Evolutionary conservation across 2,797 vertebrate genomes (phyloP), one percentile per base, ranked within the genome.

Genomic region (Sebastes vulpes): DNA sequence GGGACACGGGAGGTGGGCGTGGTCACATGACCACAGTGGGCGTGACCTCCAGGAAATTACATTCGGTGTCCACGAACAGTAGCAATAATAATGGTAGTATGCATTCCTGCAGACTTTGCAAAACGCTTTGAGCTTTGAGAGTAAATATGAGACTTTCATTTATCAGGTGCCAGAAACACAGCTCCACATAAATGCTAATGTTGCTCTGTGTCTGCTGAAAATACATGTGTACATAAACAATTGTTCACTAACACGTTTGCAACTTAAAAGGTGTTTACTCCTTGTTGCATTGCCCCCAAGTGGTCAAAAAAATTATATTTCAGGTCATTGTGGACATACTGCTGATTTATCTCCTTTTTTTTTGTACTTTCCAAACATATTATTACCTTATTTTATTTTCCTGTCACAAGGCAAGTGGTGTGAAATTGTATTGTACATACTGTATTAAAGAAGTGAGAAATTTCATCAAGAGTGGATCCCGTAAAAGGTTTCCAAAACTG

Each of bases 401-500:
- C 28, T 35, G 31, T 56, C 14, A 60, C 56, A 32, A 12, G 14
- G 31, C 14, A 23, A 61, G n/a, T 16, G 16, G 5, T 53, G 46
- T 50, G 4, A 32, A 65, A n/a, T n/a, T 71, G 9, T 65, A 16
- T 21, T 73, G 9, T 65, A 16, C 18, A 21, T 38, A 38, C 28
- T 35, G 50, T 56, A 52, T 53, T 56, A 53, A 42, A 76, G 25
- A 66, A 48, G 60, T 26, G 14, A 65, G 42, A 35, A 61, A 66
- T 50, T 58, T 42, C 10, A 65, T 48, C 21, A 58, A 59, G 16
- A 26, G 20, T 23, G 8, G 16, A 57, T 60, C 52, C n/a, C 78
- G 20, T 66, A 61, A 68, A 69, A 59, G 8, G n/a, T 56, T 72
- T 79, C 61, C 8, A 72, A 68, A 77, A 50, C 3, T 64, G 35